Evolutionary conservation across 2,888 invertebrate species (phyloP).

Genomic region (Apotomis capreana): DNA sequence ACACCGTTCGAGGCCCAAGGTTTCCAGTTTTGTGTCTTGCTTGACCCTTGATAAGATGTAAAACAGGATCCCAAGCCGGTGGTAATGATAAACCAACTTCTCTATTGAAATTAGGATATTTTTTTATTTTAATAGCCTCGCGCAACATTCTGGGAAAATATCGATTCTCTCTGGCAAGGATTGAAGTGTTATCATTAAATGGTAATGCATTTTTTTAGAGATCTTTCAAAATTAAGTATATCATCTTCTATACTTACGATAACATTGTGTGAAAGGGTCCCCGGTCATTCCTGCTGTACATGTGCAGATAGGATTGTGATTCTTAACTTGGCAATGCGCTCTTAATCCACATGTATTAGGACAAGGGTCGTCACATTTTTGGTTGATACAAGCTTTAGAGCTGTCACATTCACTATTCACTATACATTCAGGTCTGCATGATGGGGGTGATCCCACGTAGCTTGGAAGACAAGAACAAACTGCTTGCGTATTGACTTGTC

Average conservation of each 20-base stretch:
- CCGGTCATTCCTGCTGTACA: slow-evolving; percentile 93
- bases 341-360: slow-evolving; percentile 93
- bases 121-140: no score
- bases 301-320: slow-evolving; percentile 94
- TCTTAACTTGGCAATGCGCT: slow-evolving; percentile 91
- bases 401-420: slow-evolving; percentile 93
- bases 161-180: no score
- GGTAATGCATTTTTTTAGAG: no score
- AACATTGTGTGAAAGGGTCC: slow-evolving; percentile 92
- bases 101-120: no score
- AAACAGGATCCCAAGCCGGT: no score
- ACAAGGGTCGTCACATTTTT: slow-evolving; percentile 94
- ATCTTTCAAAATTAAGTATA: no score
- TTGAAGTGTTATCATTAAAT: no score
- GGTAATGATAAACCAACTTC: no score
- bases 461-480: slow-evolving; percentile 93
- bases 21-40: no score
- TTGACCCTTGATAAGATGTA: no score
- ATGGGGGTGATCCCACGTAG: slow-evolving; percentile 90
- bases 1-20: no score
- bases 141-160: no score
- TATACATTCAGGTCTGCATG: slow-evolving; percentile 92
- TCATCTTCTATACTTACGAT: slow-evolving; percentile 81
- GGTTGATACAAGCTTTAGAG: slow-evolving; percentile 92
- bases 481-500: slow-evolving; percentile 90